Evolutionary conservation across 2,888 invertebrate species (phyloP).

Genomic region (Andrena hattorfiana): DNA sequence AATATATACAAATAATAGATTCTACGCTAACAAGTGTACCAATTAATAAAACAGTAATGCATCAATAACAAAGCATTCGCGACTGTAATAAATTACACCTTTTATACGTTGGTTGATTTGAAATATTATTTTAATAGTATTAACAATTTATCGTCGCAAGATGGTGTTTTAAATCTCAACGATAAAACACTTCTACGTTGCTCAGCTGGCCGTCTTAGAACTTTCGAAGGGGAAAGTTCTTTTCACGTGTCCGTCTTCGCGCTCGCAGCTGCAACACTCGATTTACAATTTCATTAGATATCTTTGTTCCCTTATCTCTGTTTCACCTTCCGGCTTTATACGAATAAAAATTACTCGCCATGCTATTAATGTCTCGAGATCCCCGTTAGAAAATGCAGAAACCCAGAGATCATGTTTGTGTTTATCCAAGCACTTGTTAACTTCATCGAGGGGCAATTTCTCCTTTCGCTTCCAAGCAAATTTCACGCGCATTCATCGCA

Average conservation of each 20-base stretch:
- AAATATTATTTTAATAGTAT: background rate
- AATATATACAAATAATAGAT: too few relatives aligned
- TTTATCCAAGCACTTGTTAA: background rate
- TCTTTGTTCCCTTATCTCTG: slow-evolving; percentile 43
- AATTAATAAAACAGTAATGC: too few relatives aligned
- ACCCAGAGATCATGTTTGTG: background rate
- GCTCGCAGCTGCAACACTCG: slow-evolving; percentile 42
- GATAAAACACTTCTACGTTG: slow-evolving; percentile 42
- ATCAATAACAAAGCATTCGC: too few relatives aligned
- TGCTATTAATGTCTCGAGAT: background rate
- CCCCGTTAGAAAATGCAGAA: background rate
- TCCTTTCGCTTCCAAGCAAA: background rate
- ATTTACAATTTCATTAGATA: slow-evolving; percentile 53
- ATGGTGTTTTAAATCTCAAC: slow-evolving; percentile 36
- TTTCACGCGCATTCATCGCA: background rate
- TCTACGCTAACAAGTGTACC: too few relatives aligned
- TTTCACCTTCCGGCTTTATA: slow-evolving; percentile 24
- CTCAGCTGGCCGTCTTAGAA: slow-evolving; percentile 60
- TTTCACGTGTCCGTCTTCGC: slow-evolving; percentile 75
- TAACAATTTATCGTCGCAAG: slow-evolving; percentile 28
- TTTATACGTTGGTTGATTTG: too few relatives aligned
- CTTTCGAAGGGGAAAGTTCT: slow-evolving; percentile 78
- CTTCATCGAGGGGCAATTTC: background rate
- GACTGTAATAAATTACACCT: too few relatives aligned
- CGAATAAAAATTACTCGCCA: slow-evolving; percentile 22